Evolutionary conservation across 2,888 invertebrate species (phyloP).

Genomic region (Dorcus hopei): DNA sequence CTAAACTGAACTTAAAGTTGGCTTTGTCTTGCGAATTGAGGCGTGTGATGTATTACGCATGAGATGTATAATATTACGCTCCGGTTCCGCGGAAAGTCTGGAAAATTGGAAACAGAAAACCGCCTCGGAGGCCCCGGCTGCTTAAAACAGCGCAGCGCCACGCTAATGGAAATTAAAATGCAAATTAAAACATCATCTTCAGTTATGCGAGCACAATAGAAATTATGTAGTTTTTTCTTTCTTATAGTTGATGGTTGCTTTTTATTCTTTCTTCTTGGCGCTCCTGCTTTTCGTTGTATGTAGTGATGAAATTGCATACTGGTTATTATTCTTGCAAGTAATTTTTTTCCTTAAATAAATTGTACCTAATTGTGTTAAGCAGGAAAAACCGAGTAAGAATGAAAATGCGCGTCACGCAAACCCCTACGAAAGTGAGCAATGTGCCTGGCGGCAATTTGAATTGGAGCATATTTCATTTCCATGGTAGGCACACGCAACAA

Average conservation of each 20-base stretch:
- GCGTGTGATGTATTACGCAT: conserved; percentile 14
- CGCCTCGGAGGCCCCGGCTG: background rate
- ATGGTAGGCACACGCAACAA: background rate
- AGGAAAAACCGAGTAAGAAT: no score
- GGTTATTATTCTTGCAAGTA: no score
- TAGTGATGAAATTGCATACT: no score
- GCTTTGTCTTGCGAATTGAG: conserved; percentile 11
- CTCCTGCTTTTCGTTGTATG: no score
- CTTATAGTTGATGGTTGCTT: no score
- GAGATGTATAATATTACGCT: conserved; percentile 2
- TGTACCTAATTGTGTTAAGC: no score
- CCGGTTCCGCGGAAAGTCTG: background rate
- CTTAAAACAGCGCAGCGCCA: background rate
- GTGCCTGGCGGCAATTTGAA: background rate
- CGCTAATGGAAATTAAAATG: background rate
- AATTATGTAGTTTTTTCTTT: background rate
- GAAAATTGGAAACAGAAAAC: no score
- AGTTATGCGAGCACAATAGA: background rate
- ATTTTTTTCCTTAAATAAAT: no score
- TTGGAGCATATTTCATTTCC: background rate
- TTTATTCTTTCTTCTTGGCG: no score
- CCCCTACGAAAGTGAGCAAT: background rate
- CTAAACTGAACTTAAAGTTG: conserved; percentile 19
- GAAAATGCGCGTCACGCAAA: no score
- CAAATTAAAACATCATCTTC: background rate